These are phyloP conservation scores for Microcebus ravelobensis DNA, from an alignment of 2,113 vertebrate genomes.

Conservation along the genomic window DNA sequence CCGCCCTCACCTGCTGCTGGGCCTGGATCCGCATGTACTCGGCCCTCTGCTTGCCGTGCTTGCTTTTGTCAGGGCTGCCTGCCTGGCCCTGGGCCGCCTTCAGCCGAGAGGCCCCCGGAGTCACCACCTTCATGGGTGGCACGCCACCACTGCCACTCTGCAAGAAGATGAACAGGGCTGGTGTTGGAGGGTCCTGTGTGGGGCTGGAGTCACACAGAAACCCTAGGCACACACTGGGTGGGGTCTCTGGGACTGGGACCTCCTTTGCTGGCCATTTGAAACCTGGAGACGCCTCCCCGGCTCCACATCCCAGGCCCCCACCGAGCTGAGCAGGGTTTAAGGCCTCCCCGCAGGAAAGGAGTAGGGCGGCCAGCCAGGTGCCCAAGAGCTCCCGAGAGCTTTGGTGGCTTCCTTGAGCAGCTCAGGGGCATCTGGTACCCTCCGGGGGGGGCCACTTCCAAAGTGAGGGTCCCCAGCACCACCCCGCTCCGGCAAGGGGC, in stretches of 20 bases:
- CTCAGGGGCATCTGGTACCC: not conserved
- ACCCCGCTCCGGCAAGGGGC: not conserved
- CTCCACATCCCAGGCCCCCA: not conserved
- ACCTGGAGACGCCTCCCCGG: not conserved
- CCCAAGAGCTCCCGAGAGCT: not conserved
- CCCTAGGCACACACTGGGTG: too few relatives aligned
- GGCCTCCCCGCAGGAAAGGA: not conserved
- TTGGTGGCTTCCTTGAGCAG: not conserved
- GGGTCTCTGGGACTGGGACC: not conserved
- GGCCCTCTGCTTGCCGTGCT: conserved; percentile 92
- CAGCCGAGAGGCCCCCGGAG: conserved; percentile 91
- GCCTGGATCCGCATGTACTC: conserved; percentile 95
- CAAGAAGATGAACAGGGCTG: conserved; percentile 47
- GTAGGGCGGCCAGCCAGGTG: not conserved
- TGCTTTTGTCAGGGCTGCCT: conserved; percentile 94
- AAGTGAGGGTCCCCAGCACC: not conserved
- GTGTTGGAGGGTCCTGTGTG: not conserved
- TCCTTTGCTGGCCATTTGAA: not conserved
- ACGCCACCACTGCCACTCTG: conserved; percentile 88
- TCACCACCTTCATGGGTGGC: conserved; percentile 89
- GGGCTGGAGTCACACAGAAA: fast-evolving
- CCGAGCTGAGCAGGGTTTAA: not conserved
- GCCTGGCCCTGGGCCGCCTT: conserved; percentile 91
- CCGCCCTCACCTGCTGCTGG: conserved; percentile 93
- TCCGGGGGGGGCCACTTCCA: not conserved